Conservation (phyloP, 2,113 vertebrate genomes). For the Chloroceryle aenea region DNA sequence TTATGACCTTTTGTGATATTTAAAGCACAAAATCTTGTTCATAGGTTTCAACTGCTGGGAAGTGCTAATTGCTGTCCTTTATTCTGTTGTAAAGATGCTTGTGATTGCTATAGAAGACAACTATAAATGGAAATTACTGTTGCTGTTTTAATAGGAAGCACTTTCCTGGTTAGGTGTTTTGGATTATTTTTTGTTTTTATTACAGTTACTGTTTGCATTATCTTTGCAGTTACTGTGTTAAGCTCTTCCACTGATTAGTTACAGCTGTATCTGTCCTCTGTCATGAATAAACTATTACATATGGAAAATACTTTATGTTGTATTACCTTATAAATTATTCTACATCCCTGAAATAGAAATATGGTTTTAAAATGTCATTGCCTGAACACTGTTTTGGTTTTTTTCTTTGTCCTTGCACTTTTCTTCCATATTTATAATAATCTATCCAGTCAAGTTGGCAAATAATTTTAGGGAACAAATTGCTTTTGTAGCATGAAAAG, state of each 20-base stretch:
- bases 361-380: not conserved
- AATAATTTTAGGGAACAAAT: not conserved
- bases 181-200: not conserved
- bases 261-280: not conserved
- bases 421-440: not conserved
- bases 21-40: not conserved
- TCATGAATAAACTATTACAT: not conserved
- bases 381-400: not conserved
- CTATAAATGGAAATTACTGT: not conserved
- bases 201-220: not conserved
- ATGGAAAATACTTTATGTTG: not conserved
- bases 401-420: not conserved
- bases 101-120: not conserved
- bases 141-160: not conserved
- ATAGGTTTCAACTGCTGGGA: not conserved
- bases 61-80: not conserved
- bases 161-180: not conserved
- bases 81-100: not conserved
- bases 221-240: not conserved
- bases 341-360: not conserved
- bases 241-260: slow-evolving; percentile 7
- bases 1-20: not conserved
- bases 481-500: not conserved
- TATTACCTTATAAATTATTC: slow-evolving; percentile 12
- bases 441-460: not conserved